Evolutionary conservation across 2,113 vertebrate species (phyloP).

Genomic region (Ptychochromis oligacanthus): DNA sequence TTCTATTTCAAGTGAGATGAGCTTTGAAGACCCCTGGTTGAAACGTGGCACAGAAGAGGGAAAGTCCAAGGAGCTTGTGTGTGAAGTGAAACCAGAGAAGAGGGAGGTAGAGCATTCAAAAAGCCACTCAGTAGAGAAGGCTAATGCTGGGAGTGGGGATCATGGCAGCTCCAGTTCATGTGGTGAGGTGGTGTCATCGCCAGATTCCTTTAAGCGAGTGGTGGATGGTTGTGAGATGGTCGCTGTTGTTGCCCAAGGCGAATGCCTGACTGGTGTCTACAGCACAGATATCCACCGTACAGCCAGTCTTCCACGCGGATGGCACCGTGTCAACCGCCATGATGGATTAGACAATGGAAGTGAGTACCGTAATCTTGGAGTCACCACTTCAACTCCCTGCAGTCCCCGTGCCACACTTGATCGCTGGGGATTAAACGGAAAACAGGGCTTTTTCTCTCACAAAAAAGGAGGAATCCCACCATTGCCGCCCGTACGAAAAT

Average conservation of each 20-base stretch:
- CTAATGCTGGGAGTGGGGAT: conserved; percentile 51
- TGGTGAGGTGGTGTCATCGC: conserved; percentile 80
- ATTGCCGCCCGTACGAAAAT: conserved; percentile 92
- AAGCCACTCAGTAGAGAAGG: conserved; percentile 21
- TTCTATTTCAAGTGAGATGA: conserved; percentile 80
- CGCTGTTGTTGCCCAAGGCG: conserved; percentile 55
- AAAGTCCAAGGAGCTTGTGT: conserved; percentile 23
- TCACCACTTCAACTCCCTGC: conserved; percentile 80
- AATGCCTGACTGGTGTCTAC: conserved; percentile 76
- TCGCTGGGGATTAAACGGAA: conserved; percentile 84
- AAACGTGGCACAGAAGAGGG: conserved; percentile 84
- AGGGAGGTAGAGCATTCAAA: conserved; percentile 60
- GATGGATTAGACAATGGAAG: conserved; percentile 82
- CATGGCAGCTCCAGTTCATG: conserved; percentile 80
- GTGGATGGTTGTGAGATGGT: conserved; percentile 91
- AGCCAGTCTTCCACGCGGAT: conserved; percentile 85
- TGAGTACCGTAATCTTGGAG: conserved; percentile 71
- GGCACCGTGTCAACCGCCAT: conserved; percentile 80
- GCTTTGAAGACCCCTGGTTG: conserved; percentile 95
- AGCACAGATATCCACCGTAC: conserved; percentile 80
- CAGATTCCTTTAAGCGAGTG: conserved; percentile 84
- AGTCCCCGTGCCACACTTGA: conserved; percentile 87
- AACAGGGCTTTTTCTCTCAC: conserved; percentile 87
- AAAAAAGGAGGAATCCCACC: conserved; percentile 93
- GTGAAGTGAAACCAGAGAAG: conserved; percentile 75